A percentile compares a stretch with the other conserved stretches of the same genome.
phyloP scores from a whole-genome alignment of 2,888 invertebrate species.

The Cheiracanthium punctorium region DNA sequence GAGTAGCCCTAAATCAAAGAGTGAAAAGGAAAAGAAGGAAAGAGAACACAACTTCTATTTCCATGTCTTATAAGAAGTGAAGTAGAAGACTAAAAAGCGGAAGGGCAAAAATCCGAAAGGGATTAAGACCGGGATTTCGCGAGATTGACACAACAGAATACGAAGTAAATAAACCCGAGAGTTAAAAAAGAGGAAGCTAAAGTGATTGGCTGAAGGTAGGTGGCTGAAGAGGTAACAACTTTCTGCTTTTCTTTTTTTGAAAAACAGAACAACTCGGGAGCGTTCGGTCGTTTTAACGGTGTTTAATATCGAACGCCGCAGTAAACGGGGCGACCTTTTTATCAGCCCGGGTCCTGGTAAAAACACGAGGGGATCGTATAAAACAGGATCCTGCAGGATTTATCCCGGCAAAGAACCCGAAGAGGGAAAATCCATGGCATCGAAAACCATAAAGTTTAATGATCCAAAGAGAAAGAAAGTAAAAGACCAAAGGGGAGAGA shows the following conservation, averaged over 20 bases:
- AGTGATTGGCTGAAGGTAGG: conserved; percentile 3
- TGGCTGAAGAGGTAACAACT: not conserved
- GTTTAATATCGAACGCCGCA: conserved; percentile 57
- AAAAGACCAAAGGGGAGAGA: conserved; percentile 2
- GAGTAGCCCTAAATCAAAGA: not conserved
- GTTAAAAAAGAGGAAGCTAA: not conserved
- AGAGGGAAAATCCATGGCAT: conserved; percentile 34
- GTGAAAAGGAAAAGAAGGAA: no score
- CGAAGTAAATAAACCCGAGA: not conserved
- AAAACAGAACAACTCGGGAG: not conserved
- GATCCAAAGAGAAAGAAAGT: conserved; percentile 59
- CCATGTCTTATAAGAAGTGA: conserved; percentile 41
- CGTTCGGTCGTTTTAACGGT: conserved; percentile 10
- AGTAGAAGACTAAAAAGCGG: conserved; percentile 14
- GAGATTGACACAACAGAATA: conserved; percentile 39
- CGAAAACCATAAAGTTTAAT: conserved; percentile 71
- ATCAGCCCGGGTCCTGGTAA: conserved; percentile 33
- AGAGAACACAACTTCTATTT: not conserved
- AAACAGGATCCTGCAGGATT: conserved; percentile 44
- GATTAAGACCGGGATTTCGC: conserved; percentile 48
- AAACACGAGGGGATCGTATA: conserved; percentile 69
- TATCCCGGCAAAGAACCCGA: conserved; percentile 9
- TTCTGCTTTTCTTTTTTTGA: no score
- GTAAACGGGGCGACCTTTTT: conserved; percentile 56
- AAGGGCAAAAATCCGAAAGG: conserved; percentile 19